Evolutionary conservation across 2,113 vertebrate species (phyloP), one percentile per base, ranked within the genome.

Genomic region (Microtus pennsylvanicus): DNA sequence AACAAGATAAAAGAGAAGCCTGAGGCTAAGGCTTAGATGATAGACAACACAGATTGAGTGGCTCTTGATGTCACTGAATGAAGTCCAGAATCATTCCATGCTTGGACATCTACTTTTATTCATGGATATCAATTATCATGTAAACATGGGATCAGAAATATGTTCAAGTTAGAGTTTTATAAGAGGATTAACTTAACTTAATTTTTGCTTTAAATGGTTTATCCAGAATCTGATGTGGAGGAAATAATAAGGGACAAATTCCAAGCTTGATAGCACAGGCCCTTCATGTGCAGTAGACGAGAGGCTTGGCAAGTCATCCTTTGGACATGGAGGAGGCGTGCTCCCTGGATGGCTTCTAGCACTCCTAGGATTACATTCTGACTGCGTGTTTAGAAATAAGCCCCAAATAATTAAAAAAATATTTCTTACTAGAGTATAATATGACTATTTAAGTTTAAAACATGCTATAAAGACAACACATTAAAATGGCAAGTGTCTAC

Each of bases 301-400:
- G 69, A 17, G 28, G 16, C 19, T 61, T 35, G 65, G 63, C 21
- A 22, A 5, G 55, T 11, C 30, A 72, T n/a, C 11, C 3, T 45
- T 76, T 86, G 12, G 42, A 22, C 3, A 13, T 12, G 17, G 58
- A 38, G 2, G 7, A 33, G 26, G 19, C 6, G 7, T 28, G 24
- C 7, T 28, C 55, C 47, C 87, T 21, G 52, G 61, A 78, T 42
- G 76, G n/a, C 24, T 65, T 65, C 90, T 28, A 61, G 33, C 35
- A 87, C 2, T 26, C 22, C 16, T 21, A 17, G 4, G 35, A 1
- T 3, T 67, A 63, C n/a, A 63, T 91, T 33, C 52, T 72, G 83
- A 89, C 47, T 89, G 14, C 22, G 35, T 38, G n/a, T 93, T 94
- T 81, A 75, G 13, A 89, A 86, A 86, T 86, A 63, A 89, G 21